Evolutionary conservation across 2,113 vertebrate species (phyloP).

Genomic region (Cinclus mexicanus): DNA sequence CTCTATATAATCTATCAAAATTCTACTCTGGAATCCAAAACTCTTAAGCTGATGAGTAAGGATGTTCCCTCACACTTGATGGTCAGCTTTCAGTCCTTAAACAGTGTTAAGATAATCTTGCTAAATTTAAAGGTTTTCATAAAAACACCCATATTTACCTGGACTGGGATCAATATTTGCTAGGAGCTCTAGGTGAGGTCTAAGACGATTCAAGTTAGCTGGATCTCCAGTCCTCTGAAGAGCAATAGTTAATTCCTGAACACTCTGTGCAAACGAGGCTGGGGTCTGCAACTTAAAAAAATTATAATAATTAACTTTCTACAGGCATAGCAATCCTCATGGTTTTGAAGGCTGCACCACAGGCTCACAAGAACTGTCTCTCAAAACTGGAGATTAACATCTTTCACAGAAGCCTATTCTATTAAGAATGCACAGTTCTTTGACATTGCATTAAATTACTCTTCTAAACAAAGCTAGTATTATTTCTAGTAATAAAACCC

Average conservation of each 20-base stretch:
- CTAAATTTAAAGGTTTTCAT: neutral
- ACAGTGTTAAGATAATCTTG: neutral
- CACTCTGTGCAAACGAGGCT: conserved; percentile 97
- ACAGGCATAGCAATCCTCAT: neutral
- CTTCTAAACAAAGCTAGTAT: neutral
- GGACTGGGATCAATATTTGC: conserved; percentile 98
- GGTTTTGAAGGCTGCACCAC: neutral
- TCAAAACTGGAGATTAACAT: neutral
- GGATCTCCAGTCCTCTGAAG: conserved; percentile 97
- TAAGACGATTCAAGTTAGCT: conserved; percentile 93
- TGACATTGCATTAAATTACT: neutral
- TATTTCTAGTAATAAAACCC: neutral
- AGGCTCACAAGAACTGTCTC: neutral
- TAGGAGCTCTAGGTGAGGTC: conserved; percentile 93
- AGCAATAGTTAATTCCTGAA: conserved; percentile 97
- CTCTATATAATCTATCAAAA: neutral
- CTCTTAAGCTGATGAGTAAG: neutral
- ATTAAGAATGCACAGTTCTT: neutral
- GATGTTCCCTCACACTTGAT: neutral
- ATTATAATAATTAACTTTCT: conserved; percentile 68
- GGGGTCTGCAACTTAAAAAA: conserved; percentile 93
- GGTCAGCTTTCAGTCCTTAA: neutral
- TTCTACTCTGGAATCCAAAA: neutral
- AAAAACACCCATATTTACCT: conserved; percentile 72
- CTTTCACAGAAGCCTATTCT: neutral